Percentiles rank a stretch among this genome's conserved stretches.
phyloP scores from a whole-genome alignment of 92 coral and sea anemone species.

The Phenganax subtilis region DNA sequence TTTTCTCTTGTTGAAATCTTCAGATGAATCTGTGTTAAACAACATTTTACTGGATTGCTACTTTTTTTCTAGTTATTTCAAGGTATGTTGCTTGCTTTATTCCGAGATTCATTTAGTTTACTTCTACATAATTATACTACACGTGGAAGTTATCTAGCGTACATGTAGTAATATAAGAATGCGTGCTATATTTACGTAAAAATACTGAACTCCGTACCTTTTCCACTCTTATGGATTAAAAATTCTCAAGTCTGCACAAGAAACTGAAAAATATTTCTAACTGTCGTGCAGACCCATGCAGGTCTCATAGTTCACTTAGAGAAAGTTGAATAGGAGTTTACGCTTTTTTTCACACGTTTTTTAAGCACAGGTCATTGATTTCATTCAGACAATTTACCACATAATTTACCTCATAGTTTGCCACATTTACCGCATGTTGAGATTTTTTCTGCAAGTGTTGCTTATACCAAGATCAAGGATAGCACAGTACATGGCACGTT shows the following conservation, averaged over 20 bases:
- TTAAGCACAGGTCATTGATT: background rate
- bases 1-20: slow-evolving; percentile 9
- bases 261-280: too few species aligned
- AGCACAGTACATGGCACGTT: background rate
- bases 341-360: background rate
- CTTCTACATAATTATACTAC: background rate
- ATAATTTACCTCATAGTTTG: background rate
- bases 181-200: too few species aligned
- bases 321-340: background rate
- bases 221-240: too few species aligned
- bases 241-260: too few species aligned
- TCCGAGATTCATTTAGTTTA: background rate
- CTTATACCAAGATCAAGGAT: too few species aligned
- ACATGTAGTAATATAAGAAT: too few species aligned
- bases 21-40: slow-evolving; percentile 80
- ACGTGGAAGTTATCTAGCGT: too few species aligned
- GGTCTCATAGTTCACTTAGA: too few species aligned
- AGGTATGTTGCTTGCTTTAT: slow-evolving; percentile 51
- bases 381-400: background rate
- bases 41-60: slow-evolving; percentile 86
- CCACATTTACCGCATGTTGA: too few species aligned
- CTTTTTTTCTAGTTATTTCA: slow-evolving; percentile 92
- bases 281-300: too few species aligned
- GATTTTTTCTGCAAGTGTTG: too few species aligned
- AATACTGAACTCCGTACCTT: too few species aligned